Percentiles rank a stretch among this genome's conserved stretches.
Evolutionary conservation across 2,888 invertebrate genomes (phyloP).

Genomic region (Macrophya annulata): DNA sequence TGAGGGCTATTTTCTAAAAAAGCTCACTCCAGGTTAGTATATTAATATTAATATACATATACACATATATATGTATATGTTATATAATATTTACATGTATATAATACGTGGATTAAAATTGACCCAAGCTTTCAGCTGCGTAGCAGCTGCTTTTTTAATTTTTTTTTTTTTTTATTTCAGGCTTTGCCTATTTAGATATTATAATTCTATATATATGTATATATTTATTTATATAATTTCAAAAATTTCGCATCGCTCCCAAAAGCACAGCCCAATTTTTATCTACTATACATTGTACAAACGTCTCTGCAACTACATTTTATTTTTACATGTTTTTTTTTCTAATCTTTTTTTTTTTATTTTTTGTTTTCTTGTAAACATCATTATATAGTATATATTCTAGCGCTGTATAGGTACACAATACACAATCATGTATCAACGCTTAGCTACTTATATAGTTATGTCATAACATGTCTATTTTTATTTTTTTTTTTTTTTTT

Average conservation of each 20-base stretch:
- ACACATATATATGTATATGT: background rate
- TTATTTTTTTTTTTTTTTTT: background rate
- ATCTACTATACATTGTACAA: constrained; percentile 9
- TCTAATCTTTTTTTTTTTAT: background rate
- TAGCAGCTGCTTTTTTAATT: too few relatives aligned
- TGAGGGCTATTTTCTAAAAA: constrained; percentile 17
- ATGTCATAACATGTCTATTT: background rate
- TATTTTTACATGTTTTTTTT: background rate
- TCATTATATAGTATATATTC: background rate
- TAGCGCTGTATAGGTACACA: background rate
- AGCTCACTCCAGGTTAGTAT: constrained; percentile 29
- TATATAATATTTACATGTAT: too few relatives aligned
- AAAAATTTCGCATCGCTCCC: background rate
- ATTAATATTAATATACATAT: background rate
- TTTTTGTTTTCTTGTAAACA: background rate
- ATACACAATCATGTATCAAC: background rate
- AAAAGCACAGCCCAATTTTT: constrained; percentile 12
- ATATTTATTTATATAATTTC: background rate
- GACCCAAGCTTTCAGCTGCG: constrained; percentile 11
- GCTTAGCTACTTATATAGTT: background rate
- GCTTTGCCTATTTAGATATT: too few relatives aligned
- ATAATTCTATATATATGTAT: background rate
- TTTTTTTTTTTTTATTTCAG: too few relatives aligned
- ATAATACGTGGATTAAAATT: background rate
- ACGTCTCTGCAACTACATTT: background rate